Base-by-base conservation (phyloP, 2,888 invertebrate species). In the Agrochola lychnidis region DNA sequence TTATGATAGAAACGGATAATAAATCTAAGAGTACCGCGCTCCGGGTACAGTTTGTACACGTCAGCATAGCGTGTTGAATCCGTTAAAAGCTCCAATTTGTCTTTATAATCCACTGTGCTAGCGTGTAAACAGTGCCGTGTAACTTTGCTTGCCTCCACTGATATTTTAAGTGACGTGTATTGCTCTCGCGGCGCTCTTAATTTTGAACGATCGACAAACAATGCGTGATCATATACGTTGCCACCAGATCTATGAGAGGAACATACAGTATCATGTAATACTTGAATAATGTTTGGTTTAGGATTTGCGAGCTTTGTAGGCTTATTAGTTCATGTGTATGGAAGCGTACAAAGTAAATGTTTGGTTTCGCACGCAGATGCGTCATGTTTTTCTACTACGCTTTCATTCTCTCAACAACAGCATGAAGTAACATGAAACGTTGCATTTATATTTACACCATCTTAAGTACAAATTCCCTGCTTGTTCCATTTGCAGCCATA, bases 161-260 rank as follows among this genome's bases (percentile, higher is more conserved):
- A 91, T 93, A 90, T 90, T 89, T 89, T 87, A 86, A 83, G 76
- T 83, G 87, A 77, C 82, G 82, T 82, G 76, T 81, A 88, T 88
- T 89, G 90, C 91, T 90, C 85, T 80, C 88, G 66, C 75, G 73
- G 79, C 67, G 84, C 86, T 89, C 89, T 89, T 87, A 86, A 88
- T 88, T 87, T 85, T 81, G 83, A 86, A 88, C 82, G 81, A 75
- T 91, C 82, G 66, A 90, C 89, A 94, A 95, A 94, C 93, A 93
- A 88, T 91, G 92, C 93, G 92, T 94, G 94, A 92, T 93, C 84
- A 83, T 87, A 86, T 90, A 73, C 85, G 77, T 79, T 85, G 80
- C 42, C 40, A 81, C 57, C 30, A 76, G 74, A 81, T 79, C 64
- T 76, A 69, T 74, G 68, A 10, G 57, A 63, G 64, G 16, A 77